Conservation (phyloP, 2,797 vertebrate species). For the Catharus ustulatus region DNA sequence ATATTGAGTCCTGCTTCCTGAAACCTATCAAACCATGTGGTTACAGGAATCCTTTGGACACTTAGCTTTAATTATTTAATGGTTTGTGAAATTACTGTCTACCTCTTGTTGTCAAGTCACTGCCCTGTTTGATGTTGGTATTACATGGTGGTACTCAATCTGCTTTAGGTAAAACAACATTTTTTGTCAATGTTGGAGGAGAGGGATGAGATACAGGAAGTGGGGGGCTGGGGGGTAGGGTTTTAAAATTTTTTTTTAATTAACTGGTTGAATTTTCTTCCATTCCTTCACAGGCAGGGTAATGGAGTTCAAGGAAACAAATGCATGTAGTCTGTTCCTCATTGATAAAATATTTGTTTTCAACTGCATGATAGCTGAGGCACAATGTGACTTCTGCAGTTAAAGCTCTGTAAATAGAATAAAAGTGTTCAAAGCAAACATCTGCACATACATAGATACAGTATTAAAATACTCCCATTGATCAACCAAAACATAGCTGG, state of each 20-base stretch:
- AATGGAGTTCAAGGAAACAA: background rate
- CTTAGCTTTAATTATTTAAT: slow-evolving; percentile 29
- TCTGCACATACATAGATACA: background rate
- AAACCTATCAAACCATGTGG: background rate
- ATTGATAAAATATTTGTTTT: background rate
- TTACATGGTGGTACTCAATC: background rate
- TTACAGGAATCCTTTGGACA: slow-evolving; percentile 6
- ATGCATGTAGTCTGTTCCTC: background rate
- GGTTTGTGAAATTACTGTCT: background rate
- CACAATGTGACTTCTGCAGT: background rate
- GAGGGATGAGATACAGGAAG: background rate
- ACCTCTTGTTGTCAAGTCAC: background rate
- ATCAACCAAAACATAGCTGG: background rate
- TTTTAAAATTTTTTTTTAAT: background rate
- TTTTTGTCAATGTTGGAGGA: background rate
- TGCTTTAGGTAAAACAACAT: accelerated
- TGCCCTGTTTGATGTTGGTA: background rate
- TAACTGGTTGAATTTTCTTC: background rate
- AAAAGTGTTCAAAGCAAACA: background rate
- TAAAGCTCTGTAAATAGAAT: background rate
- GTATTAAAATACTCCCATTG: background rate
- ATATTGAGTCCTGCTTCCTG: background rate
- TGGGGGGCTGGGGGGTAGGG: accelerated
- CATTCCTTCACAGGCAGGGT: background rate
- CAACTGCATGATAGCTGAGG: background rate